phyloP scores from a whole-genome alignment of 2,113 vertebrate species.

The Dasypus novemcinctus region DNA sequence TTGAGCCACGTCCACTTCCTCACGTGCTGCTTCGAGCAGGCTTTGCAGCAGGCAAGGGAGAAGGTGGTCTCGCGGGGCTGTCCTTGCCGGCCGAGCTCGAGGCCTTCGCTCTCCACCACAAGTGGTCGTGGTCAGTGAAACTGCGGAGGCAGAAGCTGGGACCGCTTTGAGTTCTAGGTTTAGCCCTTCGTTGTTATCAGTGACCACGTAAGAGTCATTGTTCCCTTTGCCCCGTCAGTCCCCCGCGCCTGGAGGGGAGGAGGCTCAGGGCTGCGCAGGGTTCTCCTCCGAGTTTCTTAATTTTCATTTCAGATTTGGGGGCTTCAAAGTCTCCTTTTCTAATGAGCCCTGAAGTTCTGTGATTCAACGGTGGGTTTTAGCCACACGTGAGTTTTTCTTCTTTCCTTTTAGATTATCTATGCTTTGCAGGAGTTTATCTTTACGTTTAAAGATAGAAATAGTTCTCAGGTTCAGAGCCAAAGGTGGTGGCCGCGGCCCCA shows the following conservation, averaged over 20 bases:
- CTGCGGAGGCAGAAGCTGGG: neutral
- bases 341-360: neutral
- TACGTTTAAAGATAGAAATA: neutral
- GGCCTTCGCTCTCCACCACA: neutral
- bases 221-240: neutral
- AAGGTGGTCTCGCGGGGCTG: neutral
- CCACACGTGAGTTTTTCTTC: neutral
- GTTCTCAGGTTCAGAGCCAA: neutral
- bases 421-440: neutral
- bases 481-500: too few relatives aligned
- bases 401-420: neutral
- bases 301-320: neutral
- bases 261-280: accelerated
- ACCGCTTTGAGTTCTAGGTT: neutral
- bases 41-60: neutral
- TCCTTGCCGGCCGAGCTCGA: neutral
- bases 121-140: neutral
- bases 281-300: neutral
- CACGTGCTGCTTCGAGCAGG: neutral
- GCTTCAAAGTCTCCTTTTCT: neutral
- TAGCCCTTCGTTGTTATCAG: neutral
- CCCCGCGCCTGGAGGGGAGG: neutral
- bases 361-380: neutral
- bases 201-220: too few relatives aligned
- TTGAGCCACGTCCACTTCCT: too few relatives aligned